These are phyloP conservation scores for Lates japonicus DNA, from an alignment of 2,797 vertebrate genomes.

Conservation along the genomic window DNA sequence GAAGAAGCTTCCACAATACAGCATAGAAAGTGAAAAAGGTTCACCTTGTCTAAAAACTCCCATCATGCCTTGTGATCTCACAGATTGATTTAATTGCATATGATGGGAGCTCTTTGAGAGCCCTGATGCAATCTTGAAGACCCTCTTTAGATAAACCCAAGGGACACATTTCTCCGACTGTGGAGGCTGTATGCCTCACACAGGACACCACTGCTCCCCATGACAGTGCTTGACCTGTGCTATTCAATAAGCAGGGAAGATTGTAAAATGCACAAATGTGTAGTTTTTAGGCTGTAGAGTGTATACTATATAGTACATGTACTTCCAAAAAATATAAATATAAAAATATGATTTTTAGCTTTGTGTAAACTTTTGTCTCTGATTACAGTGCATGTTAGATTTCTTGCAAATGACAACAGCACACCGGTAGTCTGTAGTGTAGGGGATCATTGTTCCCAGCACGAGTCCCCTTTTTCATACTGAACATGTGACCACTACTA, in stretches of 20 bases:
- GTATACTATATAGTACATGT: background rate
- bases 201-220: conserved; percentile 5
- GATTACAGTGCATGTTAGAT: conserved; percentile 10
- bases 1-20: conserved; percentile 23
- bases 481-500: background rate
- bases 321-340: conserved; percentile 7
- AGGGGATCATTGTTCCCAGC: conserved; percentile 37
- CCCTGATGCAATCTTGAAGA: conserved; percentile 64
- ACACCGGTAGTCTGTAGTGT: conserved; percentile 60
- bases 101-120: conserved; percentile 59
- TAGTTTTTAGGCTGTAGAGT: background rate
- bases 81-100: conserved; percentile 63
- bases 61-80: conserved; percentile 44
- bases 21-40: conserved; percentile 32
- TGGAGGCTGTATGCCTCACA: conserved; percentile 16
- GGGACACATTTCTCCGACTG: conserved; percentile 18
- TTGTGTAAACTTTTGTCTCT: background rate
- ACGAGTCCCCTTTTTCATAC: background rate
- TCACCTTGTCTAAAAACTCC: conserved; percentile 66
- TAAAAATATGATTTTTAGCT: background rate
- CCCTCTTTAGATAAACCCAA: conserved; percentile 55
- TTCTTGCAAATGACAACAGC: conserved; percentile 55
- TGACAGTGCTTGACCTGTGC: conserved; percentile 25
- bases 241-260: conserved; percentile 7
- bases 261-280: conserved; percentile 8